phyloP scores from a whole-genome alignment of 2,797 vertebrate species.

The Cetoscarus ocellatus region DNA sequence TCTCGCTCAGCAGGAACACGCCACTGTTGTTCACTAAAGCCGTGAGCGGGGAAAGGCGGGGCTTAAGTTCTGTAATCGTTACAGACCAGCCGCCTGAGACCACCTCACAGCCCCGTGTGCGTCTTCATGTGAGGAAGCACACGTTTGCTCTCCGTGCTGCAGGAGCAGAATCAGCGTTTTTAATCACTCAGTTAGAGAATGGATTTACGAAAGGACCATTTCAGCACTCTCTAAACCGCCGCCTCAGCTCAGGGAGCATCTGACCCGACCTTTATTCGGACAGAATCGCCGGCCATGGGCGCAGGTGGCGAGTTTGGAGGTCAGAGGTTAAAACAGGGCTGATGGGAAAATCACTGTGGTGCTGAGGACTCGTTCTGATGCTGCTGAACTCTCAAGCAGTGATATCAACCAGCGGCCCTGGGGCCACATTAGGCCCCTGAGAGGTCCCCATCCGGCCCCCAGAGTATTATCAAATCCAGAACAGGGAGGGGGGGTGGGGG shows the following conservation, averaged over 20 bases:
- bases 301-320: not conserved
- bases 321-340: not conserved
- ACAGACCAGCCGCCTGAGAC: constrained; percentile 35
- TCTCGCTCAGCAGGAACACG: constrained; percentile 49
- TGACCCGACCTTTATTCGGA: constrained; percentile 5
- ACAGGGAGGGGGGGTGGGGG: too few species aligned
- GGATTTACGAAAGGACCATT: constrained; percentile 1
- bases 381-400: too few species aligned
- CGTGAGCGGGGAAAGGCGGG: constrained; percentile 45
- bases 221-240: constrained; percentile 14
- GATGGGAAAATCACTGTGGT: too few species aligned
- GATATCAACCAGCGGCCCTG: too few species aligned
- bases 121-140: not conserved
- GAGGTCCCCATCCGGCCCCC: too few species aligned
- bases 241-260: not conserved
- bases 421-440: too few species aligned
- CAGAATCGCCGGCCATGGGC: not conserved
- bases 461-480: too few species aligned
- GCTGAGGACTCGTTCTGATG: too few species aligned
- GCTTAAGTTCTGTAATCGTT: constrained; percentile 45
- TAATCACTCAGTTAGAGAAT: not conserved
- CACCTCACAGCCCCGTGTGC: not conserved
- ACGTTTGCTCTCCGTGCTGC: not conserved
- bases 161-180: not conserved
- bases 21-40: constrained; percentile 54